A percentile compares a stretch with the other conserved stretches of the same genome.
phyloP scores from a whole-genome alignment of 2,888 invertebrate species.

The Muschampia plurimacula region DNA sequence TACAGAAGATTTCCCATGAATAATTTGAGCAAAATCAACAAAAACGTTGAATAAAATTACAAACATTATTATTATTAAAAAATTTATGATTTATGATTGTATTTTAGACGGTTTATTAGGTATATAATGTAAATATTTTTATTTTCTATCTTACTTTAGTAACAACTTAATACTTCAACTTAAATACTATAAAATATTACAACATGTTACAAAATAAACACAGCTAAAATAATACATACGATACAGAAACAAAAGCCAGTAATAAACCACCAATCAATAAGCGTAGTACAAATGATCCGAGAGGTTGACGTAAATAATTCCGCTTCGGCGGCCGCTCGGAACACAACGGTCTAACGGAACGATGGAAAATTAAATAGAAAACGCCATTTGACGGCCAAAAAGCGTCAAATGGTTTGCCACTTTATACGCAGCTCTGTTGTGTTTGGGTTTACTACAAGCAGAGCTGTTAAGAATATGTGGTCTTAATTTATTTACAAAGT shows the following conservation, averaged over 20 bases:
- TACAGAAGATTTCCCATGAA: not conserved
- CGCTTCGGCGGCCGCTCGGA: not conserved
- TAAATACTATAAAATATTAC: too few species aligned
- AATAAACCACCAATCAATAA: not conserved
- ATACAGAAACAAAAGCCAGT: not conserved
- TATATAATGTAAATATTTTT: too few species aligned
- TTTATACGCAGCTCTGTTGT: not conserved
- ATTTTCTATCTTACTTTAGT: too few species aligned
- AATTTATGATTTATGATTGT: too few species aligned
- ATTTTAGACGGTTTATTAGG: too few species aligned
- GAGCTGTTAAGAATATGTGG: not conserved
- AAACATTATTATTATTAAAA: too few species aligned
- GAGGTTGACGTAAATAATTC: conserved; percentile 7
- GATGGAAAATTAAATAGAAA: not conserved
- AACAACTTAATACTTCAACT: too few species aligned
- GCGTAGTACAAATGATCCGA: conserved; percentile 4
- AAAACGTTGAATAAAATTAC: too few species aligned
- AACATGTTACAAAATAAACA: not conserved
- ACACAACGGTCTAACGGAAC: not conserved
- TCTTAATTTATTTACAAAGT: not conserved
- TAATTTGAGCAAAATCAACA: not conserved
- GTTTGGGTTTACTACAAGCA: not conserved
- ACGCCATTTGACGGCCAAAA: not conserved
- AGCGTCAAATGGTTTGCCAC: not conserved
- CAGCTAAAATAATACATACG: not conserved